A percentile compares a stretch with the other conserved stretches of the same genome.
phyloP scores from a whole-genome alignment of 2,113 vertebrate genomes.

The Peromyscus polionotus region DNA sequence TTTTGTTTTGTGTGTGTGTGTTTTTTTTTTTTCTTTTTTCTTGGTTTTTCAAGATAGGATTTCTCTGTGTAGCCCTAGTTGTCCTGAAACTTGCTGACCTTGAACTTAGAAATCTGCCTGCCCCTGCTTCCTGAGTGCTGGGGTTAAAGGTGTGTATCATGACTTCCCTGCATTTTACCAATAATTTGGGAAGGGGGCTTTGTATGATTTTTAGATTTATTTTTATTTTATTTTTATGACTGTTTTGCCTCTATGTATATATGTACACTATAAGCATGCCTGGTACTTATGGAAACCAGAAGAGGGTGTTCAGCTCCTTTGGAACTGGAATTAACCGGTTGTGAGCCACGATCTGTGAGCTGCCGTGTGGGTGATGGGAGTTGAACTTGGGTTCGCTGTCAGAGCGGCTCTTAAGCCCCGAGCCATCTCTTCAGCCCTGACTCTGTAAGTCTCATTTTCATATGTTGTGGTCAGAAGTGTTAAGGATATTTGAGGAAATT shows the following conservation, averaged over 20 bases:
- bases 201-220: background rate
- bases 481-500: constrained; percentile 13
- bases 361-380: background rate
- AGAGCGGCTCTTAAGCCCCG: background rate
- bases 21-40: no score
- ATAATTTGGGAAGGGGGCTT: background rate
- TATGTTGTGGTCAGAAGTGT: background rate
- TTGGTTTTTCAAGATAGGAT: background rate
- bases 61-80: background rate
- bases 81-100: background rate
- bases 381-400: background rate
- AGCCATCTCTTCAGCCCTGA: background rate
- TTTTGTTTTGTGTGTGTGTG: background rate
- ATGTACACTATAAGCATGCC: background rate
- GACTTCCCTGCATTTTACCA: background rate
- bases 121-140: background rate
- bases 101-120: background rate
- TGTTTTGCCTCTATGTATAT: background rate
- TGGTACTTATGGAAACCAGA: background rate
- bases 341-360: background rate
- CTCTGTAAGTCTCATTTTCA: background rate
- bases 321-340: background rate
- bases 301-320: background rate
- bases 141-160: background rate
- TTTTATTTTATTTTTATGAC: background rate